These are phyloP conservation scores for Aegotheles bennettii DNA, from an alignment of 2,113 vertebrate species.

Conservation along the genomic window DNA sequence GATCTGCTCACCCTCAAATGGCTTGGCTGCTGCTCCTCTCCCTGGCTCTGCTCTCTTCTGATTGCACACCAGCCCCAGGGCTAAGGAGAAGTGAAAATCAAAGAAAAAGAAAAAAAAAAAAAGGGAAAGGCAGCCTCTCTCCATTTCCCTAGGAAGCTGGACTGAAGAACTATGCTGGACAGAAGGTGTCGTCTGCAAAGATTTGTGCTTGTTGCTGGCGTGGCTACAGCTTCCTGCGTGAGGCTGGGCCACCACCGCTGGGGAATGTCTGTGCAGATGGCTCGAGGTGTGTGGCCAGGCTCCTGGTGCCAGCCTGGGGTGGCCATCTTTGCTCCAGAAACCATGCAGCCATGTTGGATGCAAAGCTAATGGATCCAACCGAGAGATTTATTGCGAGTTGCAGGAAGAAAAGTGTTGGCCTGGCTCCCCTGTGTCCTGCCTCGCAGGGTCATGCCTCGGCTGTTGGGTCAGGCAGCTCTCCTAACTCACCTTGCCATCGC, in stretches of 20 bases:
- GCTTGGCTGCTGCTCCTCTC: not conserved
- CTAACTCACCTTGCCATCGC: not conserved
- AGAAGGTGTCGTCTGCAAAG: not conserved
- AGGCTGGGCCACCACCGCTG: fast-evolving
- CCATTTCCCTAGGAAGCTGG: not conserved
- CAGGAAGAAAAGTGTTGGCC: not conserved
- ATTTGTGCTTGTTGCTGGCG: not conserved
- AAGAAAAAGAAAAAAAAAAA: not conserved
- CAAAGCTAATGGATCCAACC: not conserved
- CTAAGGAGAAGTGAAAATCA: not conserved
- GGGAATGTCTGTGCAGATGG: not conserved
- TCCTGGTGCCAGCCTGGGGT: not conserved
- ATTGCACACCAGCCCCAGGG: not conserved
- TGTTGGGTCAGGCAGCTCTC: not conserved
- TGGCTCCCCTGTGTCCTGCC: not conserved
- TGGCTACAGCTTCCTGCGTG: not conserved
- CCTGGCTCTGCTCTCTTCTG: not conserved
- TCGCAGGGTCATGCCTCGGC: fast-evolving
- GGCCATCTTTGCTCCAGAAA: not conserved
- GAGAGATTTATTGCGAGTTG: not conserved
- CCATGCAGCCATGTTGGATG: not conserved
- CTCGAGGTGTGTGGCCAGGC: not conserved
- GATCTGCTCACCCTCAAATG: not conserved
- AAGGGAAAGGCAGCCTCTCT: not conserved
- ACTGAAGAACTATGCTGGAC: not conserved